phyloP scores from a whole-genome alignment of 1,140 invertebrate species.

The Armadillidium nasatum region DNA sequence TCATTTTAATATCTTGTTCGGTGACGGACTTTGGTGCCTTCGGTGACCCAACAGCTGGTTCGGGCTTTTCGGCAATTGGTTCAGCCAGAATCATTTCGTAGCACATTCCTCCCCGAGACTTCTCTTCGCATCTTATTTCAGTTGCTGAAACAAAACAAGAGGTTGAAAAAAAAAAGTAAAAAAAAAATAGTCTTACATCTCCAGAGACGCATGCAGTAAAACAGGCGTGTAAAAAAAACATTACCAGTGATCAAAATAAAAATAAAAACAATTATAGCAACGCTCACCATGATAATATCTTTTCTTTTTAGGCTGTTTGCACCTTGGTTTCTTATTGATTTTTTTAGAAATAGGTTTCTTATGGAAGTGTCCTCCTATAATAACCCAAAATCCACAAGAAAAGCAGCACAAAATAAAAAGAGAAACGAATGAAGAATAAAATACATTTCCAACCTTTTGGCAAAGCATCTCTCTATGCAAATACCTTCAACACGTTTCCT shows the following conservation, averaged over 20 bases:
- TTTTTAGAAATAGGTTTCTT: conserved; percentile 67
- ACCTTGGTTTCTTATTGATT: conserved; percentile 60
- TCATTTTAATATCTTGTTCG: conserved; percentile 79
- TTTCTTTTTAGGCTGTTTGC: conserved; percentile 76
- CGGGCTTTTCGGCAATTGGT: conserved; percentile 57
- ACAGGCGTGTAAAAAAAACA: not conserved
- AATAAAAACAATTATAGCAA: not conserved
- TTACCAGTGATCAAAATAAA: conserved; percentile 5
- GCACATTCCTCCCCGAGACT: conserved; percentile 72
- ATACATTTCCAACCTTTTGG: not conserved
- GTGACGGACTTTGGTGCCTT: conserved; percentile 54
- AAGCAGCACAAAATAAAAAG: not conserved
- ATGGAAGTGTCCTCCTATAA: conserved; percentile 58
- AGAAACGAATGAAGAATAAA: not conserved
- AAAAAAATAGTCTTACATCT: not conserved
- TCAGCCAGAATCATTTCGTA: conserved; percentile 91
- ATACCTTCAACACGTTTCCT: too few species aligned
- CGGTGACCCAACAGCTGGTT: conserved; percentile 62
- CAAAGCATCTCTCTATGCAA: too few species aligned
- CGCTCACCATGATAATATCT: conserved; percentile 54
- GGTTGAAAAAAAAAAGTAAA: not conserved
- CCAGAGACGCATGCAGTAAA: not conserved
- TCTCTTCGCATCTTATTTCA: conserved; percentile 81
- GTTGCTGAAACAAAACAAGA: conserved; percentile 58
- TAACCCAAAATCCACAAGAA: not conserved